Conservation (phyloP, 2,888 invertebrate species). For the Phanerotoma sp. region DNA sequence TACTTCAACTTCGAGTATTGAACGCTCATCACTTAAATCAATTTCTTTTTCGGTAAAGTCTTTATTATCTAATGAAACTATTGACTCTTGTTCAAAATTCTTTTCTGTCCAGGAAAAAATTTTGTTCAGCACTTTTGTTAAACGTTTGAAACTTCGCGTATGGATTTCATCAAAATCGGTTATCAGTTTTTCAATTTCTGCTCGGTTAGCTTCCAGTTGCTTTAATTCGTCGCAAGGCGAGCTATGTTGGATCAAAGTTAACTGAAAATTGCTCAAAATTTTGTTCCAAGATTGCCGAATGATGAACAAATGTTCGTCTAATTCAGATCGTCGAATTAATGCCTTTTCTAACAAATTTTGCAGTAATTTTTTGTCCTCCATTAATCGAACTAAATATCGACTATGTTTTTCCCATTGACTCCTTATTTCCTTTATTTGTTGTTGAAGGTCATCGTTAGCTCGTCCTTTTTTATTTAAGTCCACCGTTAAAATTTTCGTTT, state of each 20-base stretch:
- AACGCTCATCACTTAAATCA: slow-evolving; percentile 13
- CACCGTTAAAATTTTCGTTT: slow-evolving; percentile 13
- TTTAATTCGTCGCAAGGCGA: slow-evolving; percentile 41
- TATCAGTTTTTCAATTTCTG: slow-evolving; percentile 40
- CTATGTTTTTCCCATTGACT: slow-evolving; percentile 22
- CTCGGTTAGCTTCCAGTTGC: slow-evolving; percentile 38
- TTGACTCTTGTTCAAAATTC: slow-evolving; percentile 11
- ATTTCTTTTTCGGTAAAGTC: background rate
- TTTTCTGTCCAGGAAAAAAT: slow-evolving; percentile 37
- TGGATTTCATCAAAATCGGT: slow-evolving; percentile 26
- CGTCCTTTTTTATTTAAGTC: too few species aligned
- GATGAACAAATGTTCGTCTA: slow-evolving; percentile 29
- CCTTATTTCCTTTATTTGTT: slow-evolving; percentile 27
- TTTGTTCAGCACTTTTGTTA: slow-evolving; percentile 32
- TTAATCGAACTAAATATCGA: slow-evolving; percentile 9
- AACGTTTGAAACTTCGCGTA: slow-evolving; percentile 29
- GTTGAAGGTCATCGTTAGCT: slow-evolving; percentile 27
- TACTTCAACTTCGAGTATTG: slow-evolving; percentile 30
- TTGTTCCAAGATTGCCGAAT: slow-evolving; percentile 32
- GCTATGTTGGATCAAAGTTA: slow-evolving; percentile 21
- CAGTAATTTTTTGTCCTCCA: slow-evolving; percentile 30
- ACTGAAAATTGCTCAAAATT: slow-evolving; percentile 25
- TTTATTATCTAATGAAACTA: background rate
- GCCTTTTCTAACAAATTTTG: slow-evolving; percentile 28
- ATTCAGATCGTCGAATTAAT: slow-evolving; percentile 27